phyloP scores from a whole-genome alignment of 2,888 invertebrate genomes.

The Aelia acuminata region DNA sequence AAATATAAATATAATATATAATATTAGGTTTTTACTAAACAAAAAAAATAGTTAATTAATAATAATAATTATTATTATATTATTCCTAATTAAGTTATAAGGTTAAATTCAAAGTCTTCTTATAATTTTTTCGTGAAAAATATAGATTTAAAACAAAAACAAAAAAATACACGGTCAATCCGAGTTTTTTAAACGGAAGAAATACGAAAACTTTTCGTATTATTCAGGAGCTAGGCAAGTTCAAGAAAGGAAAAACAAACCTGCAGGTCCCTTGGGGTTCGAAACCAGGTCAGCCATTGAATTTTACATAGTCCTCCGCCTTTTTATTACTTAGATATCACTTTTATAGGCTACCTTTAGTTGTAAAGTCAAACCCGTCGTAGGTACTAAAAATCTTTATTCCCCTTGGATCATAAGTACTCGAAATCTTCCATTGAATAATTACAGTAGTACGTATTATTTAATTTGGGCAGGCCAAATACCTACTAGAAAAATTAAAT shows the following conservation, averaged over 20 bases:
- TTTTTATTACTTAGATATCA: not conserved
- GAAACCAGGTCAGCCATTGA: conserved; percentile 3
- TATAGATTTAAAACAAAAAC: not conserved
- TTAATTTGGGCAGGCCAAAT: too few species aligned
- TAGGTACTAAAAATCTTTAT: not conserved
- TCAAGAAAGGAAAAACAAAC: not conserved
- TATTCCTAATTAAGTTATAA: too few species aligned
- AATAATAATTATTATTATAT: too few species aligned
- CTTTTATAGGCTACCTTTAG: not conserved
- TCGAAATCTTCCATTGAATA: not conserved
- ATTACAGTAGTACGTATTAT: too few species aligned
- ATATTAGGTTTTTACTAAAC: too few species aligned
- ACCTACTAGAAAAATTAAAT: too few species aligned
- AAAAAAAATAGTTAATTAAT: too few species aligned
- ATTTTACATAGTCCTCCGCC: not conserved
- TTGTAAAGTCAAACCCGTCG: not conserved
- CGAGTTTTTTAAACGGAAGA: not conserved
- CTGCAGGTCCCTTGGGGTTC: not conserved
- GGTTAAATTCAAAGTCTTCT: too few species aligned
- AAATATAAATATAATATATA: too few species aligned
- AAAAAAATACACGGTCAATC: not conserved
- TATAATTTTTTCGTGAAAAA: too few species aligned
- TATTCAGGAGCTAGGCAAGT: conserved; percentile 1
- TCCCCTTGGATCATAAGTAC: not conserved
- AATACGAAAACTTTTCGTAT: not conserved